Base-by-base conservation (phyloP, 1,140 invertebrate species). In the Cardiocondyla obscurior region DNA sequence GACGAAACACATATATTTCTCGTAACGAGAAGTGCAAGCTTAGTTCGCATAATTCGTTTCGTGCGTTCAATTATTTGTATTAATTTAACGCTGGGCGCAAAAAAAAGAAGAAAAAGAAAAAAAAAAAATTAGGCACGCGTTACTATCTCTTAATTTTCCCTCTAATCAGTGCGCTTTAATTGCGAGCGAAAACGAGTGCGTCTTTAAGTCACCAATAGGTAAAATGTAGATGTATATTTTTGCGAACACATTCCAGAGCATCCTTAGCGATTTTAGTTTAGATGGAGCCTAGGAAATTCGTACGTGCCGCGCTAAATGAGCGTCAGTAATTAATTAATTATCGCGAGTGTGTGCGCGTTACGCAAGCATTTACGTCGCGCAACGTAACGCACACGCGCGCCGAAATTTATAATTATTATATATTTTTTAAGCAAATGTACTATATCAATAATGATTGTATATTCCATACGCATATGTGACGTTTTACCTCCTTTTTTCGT, bases 341-440 rank as follows among this genome's bases (percentile, higher is more conserved):
- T n/a, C 25, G 46, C 25, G 58, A 46, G 53, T 58, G 16, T 72
- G 39, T 65, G 33, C 77, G 55, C 44, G 53, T 57, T 65, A 42
- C 44, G 10, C 33, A 42, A 36, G 10, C 33, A 14, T 39, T 36
- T 30, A 55, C 57, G 57, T 83, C 83, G 69, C 51, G 42, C 64
- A 33, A 67, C 33, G 39, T 33, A 39, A 62, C 30, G 39, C 58
- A 42, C 30, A 62, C 58, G 19, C 30, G 46, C 28, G 51, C 77
- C 44, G 44, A 74, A 84, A 36, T 85, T 74, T 83, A 73, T 79
- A 81, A 39, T 76, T 51, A 76, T 10, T 57, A 73, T 86, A 83
- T 84, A 83, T 88, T 88, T 86, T 88, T n/a, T 90, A 89, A 85
- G 89, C 51, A 84, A 82, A 28, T 89, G 69, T 90, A 89, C 83